Evolutionary conservation across 2,888 invertebrate species (phyloP), one percentile per base, ranked within the genome.

Genomic region (Bugula neritina): DNA sequence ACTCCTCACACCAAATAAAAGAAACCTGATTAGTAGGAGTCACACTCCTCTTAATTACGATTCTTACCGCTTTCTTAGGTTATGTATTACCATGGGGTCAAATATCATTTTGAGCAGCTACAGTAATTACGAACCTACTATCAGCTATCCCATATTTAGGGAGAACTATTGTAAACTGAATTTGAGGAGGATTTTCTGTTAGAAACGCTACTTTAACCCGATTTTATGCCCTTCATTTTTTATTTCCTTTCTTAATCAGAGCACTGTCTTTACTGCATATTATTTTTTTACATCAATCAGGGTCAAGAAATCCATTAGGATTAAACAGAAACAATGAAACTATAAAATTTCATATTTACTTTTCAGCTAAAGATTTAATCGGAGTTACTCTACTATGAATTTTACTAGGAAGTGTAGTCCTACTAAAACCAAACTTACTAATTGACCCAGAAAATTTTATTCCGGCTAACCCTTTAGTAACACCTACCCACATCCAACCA

Each of bases 91-190:
- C 90, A 0, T 91, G 91, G 84, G 90, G 90, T 5, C 90, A 91
- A 89, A 91, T 91, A 88, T 91, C 90, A 0, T 91, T 90, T 82
- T 91, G 91, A 87, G 90, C 90, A 0, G 90, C 90, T 0, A 90
- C 69, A 2, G 34, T 69, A n/a, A 69, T 69, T 35, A 69, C 31
- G 3, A 69, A 90, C 80, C 78, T 91, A 77, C 74, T 91, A 74
- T 90, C 91, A 0, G 90, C 90, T 1, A 87, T 91, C 13, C 90
- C 91, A 0, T 90, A 89, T 76, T 78, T 90, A 84, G 90, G 90
- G 21, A 83, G 80, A 73, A 82, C 80, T 75, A 78, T 91, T 84
- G 89, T 90, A 0, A 86, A 88, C 84, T 91, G 90, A 88, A 84
- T 91, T 78, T 91, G 90, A 87, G 91, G 91, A 0, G 90, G 90